Evolutionary conservation across 2,888 invertebrate species (phyloP).

Genomic region (Pollenia labialis): DNA sequence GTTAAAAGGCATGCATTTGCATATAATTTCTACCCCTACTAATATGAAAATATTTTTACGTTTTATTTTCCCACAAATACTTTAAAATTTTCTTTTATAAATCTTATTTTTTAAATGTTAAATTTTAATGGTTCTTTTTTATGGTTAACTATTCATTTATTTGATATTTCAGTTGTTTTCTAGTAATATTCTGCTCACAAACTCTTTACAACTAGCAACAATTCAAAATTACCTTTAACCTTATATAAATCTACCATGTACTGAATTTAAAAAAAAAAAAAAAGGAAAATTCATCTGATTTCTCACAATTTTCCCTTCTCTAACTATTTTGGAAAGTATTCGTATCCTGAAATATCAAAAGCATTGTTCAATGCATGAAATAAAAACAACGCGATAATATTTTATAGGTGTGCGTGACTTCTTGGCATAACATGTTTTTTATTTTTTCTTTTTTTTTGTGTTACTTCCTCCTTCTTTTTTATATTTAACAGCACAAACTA

Average conservation of each 20-base stretch:
- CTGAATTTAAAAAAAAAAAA: neutral
- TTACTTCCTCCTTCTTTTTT: conserved; percentile 21
- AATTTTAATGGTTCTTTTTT: too few species aligned
- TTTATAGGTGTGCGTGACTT: conserved; percentile 71
- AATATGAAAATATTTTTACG: too few species aligned
- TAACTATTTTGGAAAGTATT: conserved; percentile 3
- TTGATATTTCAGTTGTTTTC: too few species aligned
- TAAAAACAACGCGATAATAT: conserved; percentile 61
- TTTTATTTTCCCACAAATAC: too few species aligned
- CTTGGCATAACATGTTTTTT: conserved; percentile 62
- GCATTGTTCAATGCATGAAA: conserved; percentile 22
- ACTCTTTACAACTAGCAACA: too few species aligned
- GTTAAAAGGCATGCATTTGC: too few species aligned
- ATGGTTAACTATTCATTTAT: too few species aligned
- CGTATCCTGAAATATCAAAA: conserved; percentile 41
- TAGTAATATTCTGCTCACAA: too few species aligned
- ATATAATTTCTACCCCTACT: too few species aligned
- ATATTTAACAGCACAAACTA: conserved; percentile 20
- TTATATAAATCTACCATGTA: neutral
- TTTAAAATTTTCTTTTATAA: too few species aligned
- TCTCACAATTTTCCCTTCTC: conserved; percentile 25
- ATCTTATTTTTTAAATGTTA: too few species aligned
- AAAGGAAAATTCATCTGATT: neutral
- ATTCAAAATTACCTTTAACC: too few species aligned
- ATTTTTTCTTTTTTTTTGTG: conserved; percentile 31